Conservation (phyloP, 2,113 vertebrate species). For the Chaetodon auriga region DNA sequence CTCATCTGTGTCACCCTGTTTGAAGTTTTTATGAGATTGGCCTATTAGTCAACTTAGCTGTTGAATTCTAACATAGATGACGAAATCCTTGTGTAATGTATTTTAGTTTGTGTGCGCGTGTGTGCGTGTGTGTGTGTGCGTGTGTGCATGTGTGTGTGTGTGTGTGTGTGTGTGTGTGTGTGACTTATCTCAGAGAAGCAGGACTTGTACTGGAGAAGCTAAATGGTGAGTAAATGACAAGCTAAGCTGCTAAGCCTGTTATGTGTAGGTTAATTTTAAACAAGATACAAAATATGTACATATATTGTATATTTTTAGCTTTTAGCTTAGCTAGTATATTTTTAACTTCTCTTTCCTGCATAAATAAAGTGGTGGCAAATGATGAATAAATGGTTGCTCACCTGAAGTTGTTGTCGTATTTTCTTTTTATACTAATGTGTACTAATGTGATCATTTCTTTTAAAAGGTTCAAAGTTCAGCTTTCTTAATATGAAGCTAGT, state of each 20-base stretch:
- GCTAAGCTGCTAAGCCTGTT: slow-evolving; percentile 37
- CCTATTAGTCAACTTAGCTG: slow-evolving; percentile 23
- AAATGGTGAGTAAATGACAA: slow-evolving; percentile 27
- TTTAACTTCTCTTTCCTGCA: background rate
- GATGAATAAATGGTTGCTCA: background rate
- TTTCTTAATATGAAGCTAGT: background rate
- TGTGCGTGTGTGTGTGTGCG: no score
- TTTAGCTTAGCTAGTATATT: no score
- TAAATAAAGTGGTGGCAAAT: background rate
- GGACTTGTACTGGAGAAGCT: slow-evolving; percentile 14
- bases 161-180: background rate
- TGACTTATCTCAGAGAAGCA: slow-evolving; percentile 39
- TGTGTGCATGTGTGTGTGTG: no score
- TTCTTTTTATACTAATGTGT: no score
- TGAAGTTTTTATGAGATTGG: background rate
- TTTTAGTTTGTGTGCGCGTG: background rate
- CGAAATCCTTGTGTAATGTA: slow-evolving; percentile 4
- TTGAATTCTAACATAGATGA: background rate
- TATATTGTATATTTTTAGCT: background rate
- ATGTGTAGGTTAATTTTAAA: slow-evolving; percentile 25
- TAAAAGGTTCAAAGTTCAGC: background rate
- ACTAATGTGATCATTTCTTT: background rate
- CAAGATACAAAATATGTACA: background rate
- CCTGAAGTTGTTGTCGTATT: background rate
- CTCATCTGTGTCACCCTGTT: background rate